A percentile compares a stretch with the other conserved stretches of the same genome.
phyloP scores from a whole-genome alignment of 1,140 invertebrate genomes.

The Metopolophium dirhodum region DNA sequence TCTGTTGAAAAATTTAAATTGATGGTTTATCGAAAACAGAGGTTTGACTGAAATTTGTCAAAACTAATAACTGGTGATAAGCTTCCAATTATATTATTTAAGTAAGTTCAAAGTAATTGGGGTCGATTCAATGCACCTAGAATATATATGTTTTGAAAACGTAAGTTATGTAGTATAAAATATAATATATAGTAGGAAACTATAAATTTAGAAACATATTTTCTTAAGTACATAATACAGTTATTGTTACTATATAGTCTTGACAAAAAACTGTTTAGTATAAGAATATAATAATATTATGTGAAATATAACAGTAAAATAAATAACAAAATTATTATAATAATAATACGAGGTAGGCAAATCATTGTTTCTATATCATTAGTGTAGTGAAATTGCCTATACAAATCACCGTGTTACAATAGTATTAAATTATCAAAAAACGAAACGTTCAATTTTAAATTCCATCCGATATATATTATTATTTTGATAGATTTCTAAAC shows the following conservation, averaged over 20 bases:
- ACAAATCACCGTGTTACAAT: background rate
- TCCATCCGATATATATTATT: background rate
- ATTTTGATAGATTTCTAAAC: background rate
- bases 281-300: background rate
- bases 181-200: background rate
- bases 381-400: slow-evolving; percentile 4
- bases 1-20: background rate
- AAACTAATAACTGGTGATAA: background rate
- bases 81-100: background rate
- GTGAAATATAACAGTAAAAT: too few species aligned
- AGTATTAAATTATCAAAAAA: background rate
- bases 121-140: background rate
- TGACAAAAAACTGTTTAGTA: background rate
- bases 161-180: background rate
- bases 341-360: background rate
- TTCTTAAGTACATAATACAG: background rate
- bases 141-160: background rate
- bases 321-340: background rate
- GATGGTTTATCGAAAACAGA: background rate
- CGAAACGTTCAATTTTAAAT: background rate
- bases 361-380: background rate
- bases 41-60: background rate
- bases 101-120: background rate
- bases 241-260: background rate
- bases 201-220: background rate